These are phyloP conservation scores for Cybosia mesomella DNA, from an alignment of 2,888 invertebrate genomes.

Conservation along the genomic window DNA sequence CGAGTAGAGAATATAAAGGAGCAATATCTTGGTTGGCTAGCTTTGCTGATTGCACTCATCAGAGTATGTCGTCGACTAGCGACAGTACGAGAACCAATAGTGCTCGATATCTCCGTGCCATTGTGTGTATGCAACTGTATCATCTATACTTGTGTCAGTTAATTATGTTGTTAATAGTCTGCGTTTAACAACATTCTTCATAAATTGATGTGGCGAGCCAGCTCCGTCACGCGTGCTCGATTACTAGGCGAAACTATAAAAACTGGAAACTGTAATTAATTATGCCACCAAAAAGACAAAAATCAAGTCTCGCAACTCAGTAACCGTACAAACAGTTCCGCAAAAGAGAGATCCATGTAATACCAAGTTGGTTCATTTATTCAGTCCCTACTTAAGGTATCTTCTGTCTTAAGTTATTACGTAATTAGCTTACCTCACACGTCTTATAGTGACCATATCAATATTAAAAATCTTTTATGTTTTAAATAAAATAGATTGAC, in stretches of 20 bases:
- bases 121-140: background rate
- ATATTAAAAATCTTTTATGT: too few species aligned
- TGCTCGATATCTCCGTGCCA: background rate
- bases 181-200: constrained; percentile 42
- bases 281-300: too few species aligned
- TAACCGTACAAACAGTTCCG: too few species aligned
- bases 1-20: too few species aligned
- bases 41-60: background rate
- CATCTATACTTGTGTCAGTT: constrained; percentile 3
- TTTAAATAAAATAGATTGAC: too few species aligned
- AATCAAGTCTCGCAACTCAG: too few species aligned
- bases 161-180: constrained; percentile 24
- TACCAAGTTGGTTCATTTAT: too few species aligned
- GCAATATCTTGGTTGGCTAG: background rate
- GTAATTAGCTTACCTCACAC: too few species aligned
- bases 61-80: background rate
- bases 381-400: too few species aligned
- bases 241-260: constrained; percentile 37
- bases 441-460: too few species aligned
- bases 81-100: background rate
- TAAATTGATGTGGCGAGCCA: constrained; percentile 42
- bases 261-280: constrained; percentile 22
- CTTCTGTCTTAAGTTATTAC: too few species aligned
- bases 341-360: too few species aligned
- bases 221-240: constrained; percentile 48